Evolutionary conservation across 2,888 invertebrate species (phyloP).

Genomic region (Pachymerium ferrugineum): DNA sequence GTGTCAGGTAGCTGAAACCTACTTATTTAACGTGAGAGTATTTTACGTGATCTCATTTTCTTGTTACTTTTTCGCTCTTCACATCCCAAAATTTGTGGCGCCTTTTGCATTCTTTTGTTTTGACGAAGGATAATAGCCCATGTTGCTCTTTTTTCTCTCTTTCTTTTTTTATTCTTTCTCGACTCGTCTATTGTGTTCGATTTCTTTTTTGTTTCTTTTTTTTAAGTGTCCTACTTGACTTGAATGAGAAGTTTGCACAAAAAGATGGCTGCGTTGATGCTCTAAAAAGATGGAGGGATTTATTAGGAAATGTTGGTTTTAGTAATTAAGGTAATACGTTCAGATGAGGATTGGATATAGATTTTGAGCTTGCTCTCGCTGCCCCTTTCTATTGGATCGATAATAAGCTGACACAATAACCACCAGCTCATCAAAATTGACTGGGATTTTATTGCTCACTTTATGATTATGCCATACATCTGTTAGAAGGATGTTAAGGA

Average conservation of each 20-base stretch:
- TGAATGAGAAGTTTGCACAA: not conserved
- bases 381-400: constrained; percentile 14
- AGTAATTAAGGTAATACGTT: not conserved
- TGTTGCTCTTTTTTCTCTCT: not conserved
- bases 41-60: constrained; percentile 25
- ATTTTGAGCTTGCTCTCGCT: constrained; percentile 13
- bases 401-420: constrained; percentile 25
- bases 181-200: not conserved
- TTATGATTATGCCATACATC: constrained; percentile 25
- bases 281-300: not conserved
- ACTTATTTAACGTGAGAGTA: constrained; percentile 27
- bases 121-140: not conserved
- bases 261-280: too few relatives aligned
- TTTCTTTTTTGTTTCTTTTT: not conserved
- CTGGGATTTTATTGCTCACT: constrained; percentile 17
- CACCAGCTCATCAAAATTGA: constrained; percentile 27
- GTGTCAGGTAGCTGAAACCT: constrained; percentile 25
- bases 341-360: not conserved
- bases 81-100: too few relatives aligned
- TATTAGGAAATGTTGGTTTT: not conserved
- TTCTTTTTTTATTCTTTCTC: too few relatives aligned
- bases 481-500: constrained; percentile 8
- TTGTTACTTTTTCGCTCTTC: not conserved
- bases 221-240: constrained; percentile 1
- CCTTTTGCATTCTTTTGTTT: not conserved